phyloP scores from a whole-genome alignment of 1,140 invertebrate species.

The Chymomyza costata region DNA sequence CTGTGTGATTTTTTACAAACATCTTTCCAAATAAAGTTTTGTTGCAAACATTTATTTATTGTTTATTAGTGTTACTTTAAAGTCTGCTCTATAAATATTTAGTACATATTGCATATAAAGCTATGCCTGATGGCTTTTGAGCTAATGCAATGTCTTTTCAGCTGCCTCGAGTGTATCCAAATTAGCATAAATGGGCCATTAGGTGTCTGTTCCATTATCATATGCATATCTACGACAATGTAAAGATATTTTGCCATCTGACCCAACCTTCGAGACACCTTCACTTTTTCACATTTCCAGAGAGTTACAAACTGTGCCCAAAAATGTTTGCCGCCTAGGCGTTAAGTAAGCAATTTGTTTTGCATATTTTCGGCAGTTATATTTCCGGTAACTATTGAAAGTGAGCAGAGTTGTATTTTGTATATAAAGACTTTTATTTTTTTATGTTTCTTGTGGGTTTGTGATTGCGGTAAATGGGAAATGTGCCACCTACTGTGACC shows the following conservation, averaged over 20 bases:
- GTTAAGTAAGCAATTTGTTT: slow-evolving; percentile 4
- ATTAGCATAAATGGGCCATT: slow-evolving; percentile 60
- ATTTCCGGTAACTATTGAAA: slow-evolving; percentile 22
- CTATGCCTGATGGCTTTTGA: too few species aligned
- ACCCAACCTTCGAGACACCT: too few species aligned
- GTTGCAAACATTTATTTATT: not conserved
- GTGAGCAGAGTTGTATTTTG: too few species aligned
- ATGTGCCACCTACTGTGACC: too few species aligned
- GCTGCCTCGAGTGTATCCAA: too few species aligned
- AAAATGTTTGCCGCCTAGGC: slow-evolving; percentile 27
- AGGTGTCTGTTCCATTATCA: slow-evolving; percentile 56
- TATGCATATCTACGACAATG: slow-evolving; percentile 22
- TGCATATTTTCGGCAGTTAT: slow-evolving; percentile 23
- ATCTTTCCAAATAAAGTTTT: not conserved
- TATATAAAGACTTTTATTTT: too few species aligned
- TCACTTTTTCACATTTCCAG: slow-evolving; percentile 11
- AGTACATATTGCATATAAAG: slow-evolving; percentile 3
- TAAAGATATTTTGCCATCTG: too few species aligned
- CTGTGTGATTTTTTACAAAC: not conserved
- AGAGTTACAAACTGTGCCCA: slow-evolving; percentile 15
- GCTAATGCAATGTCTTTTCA: too few species aligned
- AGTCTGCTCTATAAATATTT: not conserved
- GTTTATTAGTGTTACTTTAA: slow-evolving; percentile 1
- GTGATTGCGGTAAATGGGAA: too few species aligned
- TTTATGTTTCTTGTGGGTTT: too few species aligned